phyloP scores from a whole-genome alignment of 2,888 invertebrate species.

The Stomorhina lunata region DNA sequence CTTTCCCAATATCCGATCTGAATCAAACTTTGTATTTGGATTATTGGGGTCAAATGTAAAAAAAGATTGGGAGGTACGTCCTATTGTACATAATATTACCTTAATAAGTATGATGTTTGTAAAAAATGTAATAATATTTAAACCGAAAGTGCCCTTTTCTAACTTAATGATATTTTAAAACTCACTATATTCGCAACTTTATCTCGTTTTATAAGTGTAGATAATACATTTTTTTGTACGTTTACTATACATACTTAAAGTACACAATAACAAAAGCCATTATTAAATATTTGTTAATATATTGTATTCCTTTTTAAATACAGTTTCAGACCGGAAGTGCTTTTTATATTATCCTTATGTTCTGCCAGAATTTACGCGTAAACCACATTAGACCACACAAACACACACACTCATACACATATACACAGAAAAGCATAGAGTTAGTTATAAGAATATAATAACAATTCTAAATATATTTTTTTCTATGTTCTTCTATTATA shows the following conservation, averaged over 20 bases:
- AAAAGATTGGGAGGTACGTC: too few species aligned
- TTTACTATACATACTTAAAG: background rate
- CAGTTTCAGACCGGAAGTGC: slow-evolving; percentile 32
- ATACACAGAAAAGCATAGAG: background rate
- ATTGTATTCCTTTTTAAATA: background rate
- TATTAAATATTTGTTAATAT: slow-evolving; percentile 2
- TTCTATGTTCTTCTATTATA: background rate
- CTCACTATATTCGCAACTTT: background rate
- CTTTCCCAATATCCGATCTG: too few species aligned
- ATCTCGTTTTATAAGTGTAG: background rate
- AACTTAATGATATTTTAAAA: too few species aligned
- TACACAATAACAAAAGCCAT: background rate
- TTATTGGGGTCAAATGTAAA: too few species aligned
- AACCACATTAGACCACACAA: slow-evolving; percentile 33
- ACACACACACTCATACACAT: background rate
- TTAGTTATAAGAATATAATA: background rate
- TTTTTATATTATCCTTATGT: slow-evolving; percentile 49
- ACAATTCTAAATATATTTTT: background rate
- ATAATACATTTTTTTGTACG: background rate
- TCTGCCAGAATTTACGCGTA: slow-evolving; percentile 27
- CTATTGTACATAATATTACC: too few species aligned
- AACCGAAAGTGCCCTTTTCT: too few species aligned
- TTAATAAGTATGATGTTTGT: too few species aligned
- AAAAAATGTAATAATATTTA: too few species aligned
- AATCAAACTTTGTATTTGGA: too few species aligned